Conservation (phyloP, 2,888 invertebrate species). For the Protophormia terraenovae region DNA sequence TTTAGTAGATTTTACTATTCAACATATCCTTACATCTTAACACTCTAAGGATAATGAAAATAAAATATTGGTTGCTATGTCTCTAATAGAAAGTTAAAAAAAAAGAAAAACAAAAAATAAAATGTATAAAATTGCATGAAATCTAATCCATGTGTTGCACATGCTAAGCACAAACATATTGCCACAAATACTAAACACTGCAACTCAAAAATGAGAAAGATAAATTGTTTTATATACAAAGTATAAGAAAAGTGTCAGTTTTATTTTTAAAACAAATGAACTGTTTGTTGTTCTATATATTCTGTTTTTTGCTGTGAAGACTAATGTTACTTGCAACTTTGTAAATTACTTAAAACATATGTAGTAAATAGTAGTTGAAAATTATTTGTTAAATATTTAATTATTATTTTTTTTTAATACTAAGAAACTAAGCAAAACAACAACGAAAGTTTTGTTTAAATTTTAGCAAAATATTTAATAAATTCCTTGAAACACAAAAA, state of each 20-base stretch:
- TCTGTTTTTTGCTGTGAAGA: no score
- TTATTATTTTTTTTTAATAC: background rate
- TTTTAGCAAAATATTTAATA: no score
- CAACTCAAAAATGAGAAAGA: background rate
- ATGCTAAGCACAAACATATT: background rate
- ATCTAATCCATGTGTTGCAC: conserved; percentile 23
- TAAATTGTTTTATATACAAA: conserved; percentile 9
- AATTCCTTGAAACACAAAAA: no score
- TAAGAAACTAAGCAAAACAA: no score
- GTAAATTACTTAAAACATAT: background rate
- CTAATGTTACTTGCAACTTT: background rate
- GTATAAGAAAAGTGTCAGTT: background rate
- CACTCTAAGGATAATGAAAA: background rate
- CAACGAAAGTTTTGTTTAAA: no score
- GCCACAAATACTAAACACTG: background rate
- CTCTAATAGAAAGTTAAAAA: no score
- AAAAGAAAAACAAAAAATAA: background rate
- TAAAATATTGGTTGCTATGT: background rate
- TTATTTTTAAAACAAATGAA: background rate
- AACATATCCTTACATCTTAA: no score
- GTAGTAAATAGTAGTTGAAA: no score
- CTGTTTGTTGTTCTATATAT: background rate
- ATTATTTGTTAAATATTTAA: background rate
- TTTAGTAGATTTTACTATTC: no score
- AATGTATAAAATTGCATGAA: conserved; percentile 1